Base-by-base conservation (phyloP, 2,888 invertebrate genomes). In the Polia nebulosa region DNA sequence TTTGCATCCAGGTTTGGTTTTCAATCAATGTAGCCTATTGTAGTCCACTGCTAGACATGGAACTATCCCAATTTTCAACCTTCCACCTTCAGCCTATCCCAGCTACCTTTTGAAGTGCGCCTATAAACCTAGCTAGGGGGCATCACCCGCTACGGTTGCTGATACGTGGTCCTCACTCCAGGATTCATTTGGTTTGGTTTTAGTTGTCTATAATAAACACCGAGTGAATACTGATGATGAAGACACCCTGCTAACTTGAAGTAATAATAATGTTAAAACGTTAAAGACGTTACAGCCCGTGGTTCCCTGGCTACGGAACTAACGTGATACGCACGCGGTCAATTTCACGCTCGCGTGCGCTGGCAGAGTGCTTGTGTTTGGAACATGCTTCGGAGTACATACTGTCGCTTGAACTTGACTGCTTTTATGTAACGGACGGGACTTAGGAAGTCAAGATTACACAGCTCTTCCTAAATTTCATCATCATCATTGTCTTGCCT, bases 271-370 rank as follows among this genome's bases (percentile, higher is more conserved):
- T 41, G n/a, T 57, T 56, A 15, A 15, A 57, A 44, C 20, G 41
- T 29, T 15, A 44, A 44, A 44, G 36, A 67, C 8, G 5, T 45
- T 36, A 45, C 60, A 60, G n/a, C 53, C 64, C 75, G 41, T 39
- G 25, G 27, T 22, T 20, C 41, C 13, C 34, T 36, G 20, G 34
- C 39, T 52, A 67, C 70, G 70, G 70, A 65, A 79, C 75, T 79
- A 82, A 82, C 60, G 51, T 59, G 80, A 36, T 57, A 58, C 70
- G 51, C 82, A 79, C 80, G 79, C 82, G 52, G 22, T 34, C 61
- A 66, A 80, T 80, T 70, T 62, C 61, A 75, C 59, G 80, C 52
- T 52, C 22, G 52, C 32, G 45, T 7, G 56, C 57, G 45, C 47
- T 49, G 13, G 25, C 36, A 39, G 39, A 45, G 8, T 22, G 47